A percentile compares a stretch with the other conserved stretches of the same genome.
phyloP scores from a whole-genome alignment of 2,797 vertebrate genomes.

The Cetoscarus ocellatus region DNA sequence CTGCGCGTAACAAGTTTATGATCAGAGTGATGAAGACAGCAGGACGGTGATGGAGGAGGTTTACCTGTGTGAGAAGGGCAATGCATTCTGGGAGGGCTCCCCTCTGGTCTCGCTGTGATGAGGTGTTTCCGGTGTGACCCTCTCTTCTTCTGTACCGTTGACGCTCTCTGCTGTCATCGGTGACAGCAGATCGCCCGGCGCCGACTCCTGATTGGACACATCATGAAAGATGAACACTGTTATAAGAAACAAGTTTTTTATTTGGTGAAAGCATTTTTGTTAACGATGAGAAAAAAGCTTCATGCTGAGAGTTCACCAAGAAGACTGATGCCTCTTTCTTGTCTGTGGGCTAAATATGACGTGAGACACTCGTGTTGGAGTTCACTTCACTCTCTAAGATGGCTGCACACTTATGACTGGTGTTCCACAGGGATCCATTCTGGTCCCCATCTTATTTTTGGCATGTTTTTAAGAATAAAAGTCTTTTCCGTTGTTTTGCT shows the following conservation, averaged over 20 bases:
- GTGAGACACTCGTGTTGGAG: background rate
- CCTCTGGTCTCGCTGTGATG: conserved; percentile 88
- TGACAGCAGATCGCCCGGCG: conserved; percentile 92
- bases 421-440: too few species aligned
- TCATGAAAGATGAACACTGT: too few species aligned
- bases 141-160: conserved; percentile 94
- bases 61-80: conserved; percentile 95
- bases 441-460: too few species aligned
- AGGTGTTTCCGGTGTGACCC: conserved; percentile 83
- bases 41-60: conserved; percentile 5
- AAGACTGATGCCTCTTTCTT: background rate
- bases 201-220: conserved; percentile 88
- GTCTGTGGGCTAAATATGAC: background rate
- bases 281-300: background rate
- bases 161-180: conserved; percentile 93
- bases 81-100: conserved; percentile 91
- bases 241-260: too few species aligned
- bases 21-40: background rate
- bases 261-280: too few species aligned
- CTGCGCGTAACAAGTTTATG: background rate
- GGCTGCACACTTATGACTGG: too few species aligned
- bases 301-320: background rate
- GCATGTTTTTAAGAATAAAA: too few species aligned
- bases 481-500: too few species aligned
- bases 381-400: conserved; percentile 24